These are phyloP conservation scores for Ameiurus melas DNA, from an alignment of 2,113 vertebrate genomes.

Conservation along the genomic window DNA sequence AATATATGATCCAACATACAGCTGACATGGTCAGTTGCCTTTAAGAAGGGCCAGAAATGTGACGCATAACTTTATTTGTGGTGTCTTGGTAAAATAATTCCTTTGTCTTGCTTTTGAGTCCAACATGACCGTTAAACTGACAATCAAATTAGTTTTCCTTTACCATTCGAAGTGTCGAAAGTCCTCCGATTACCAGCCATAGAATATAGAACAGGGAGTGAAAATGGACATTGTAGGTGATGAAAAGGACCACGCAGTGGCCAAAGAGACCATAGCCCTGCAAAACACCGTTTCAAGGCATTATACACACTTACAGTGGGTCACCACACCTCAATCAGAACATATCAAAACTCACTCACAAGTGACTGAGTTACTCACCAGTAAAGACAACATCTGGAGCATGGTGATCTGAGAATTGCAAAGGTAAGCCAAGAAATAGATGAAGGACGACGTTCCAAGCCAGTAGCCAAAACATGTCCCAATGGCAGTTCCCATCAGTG, in stretches of 20 bases:
- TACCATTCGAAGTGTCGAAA: conserved; percentile 96
- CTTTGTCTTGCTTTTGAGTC: neutral
- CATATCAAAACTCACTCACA: neutral
- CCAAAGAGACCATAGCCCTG: conserved; percentile 97
- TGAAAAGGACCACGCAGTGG: conserved; percentile 90
- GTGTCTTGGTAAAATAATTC: neutral
- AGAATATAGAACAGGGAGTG: conserved; percentile 95
- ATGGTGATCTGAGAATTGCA: conserved; percentile 97
- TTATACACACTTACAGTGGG: neutral
- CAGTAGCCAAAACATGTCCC: conserved; percentile 98
- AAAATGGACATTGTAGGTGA: conserved; percentile 97
- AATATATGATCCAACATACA: neutral
- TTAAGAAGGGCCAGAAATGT: neutral
- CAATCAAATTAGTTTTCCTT: conserved; percentile 33
- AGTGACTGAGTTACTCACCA: conserved; percentile 30
- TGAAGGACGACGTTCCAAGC: conserved; percentile 90
- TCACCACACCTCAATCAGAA: neutral
- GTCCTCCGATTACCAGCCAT: conserved; percentile 89
- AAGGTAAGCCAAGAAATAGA: conserved; percentile 95
- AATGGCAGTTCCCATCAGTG: conserved; percentile 97
- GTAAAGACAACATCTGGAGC: conserved; percentile 90
- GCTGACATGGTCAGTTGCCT: neutral
- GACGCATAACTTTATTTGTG: neutral
- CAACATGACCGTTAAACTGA: neutral
- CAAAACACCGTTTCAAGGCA: conserved; percentile 10